Percentiles rank a stretch among this genome's conserved stretches.
Evolutionary conservation across 2,888 invertebrate genomes (phyloP).

Genomic region (Erpobdella octoculata): DNA sequence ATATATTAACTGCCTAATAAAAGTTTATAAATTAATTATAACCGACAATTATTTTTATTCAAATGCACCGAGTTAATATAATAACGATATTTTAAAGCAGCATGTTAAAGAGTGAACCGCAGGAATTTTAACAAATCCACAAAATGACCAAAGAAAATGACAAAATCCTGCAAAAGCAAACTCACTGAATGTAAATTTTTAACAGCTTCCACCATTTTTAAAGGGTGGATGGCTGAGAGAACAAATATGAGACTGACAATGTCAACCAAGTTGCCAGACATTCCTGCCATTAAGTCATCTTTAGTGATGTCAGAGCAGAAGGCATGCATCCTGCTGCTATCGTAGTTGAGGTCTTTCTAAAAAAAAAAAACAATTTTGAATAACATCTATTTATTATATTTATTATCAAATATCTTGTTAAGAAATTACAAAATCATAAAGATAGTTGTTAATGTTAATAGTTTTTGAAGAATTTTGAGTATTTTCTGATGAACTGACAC

Average conservation of each 20-base stretch:
- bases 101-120: too few relatives aligned
- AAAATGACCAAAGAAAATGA: not conserved
- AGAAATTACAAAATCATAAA: too few relatives aligned
- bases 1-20: too few relatives aligned
- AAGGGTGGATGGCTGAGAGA: constrained; percentile 83
- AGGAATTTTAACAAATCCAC: too few relatives aligned
- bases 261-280: constrained; percentile 58
- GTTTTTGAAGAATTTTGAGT: too few relatives aligned
- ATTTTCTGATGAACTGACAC: too few relatives aligned
- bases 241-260: constrained; percentile 86
- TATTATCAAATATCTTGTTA: not conserved
- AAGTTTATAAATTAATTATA: too few relatives aligned
- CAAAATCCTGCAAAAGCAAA: not conserved
- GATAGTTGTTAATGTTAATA: too few relatives aligned
- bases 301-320: constrained; percentile 79
- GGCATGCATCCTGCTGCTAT: constrained; percentile 62
- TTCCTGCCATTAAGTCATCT: constrained; percentile 59
- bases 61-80: too few relatives aligned
- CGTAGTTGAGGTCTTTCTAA: constrained; percentile 58
- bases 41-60: too few relatives aligned
- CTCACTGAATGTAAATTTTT: constrained; percentile 57
- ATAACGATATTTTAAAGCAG: too few relatives aligned
- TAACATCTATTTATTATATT: not conserved
- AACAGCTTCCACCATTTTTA: constrained; percentile 61
- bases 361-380: not conserved